phyloP scores from a whole-genome alignment of 2,888 invertebrate genomes.

The Papilio gigon region DNA sequence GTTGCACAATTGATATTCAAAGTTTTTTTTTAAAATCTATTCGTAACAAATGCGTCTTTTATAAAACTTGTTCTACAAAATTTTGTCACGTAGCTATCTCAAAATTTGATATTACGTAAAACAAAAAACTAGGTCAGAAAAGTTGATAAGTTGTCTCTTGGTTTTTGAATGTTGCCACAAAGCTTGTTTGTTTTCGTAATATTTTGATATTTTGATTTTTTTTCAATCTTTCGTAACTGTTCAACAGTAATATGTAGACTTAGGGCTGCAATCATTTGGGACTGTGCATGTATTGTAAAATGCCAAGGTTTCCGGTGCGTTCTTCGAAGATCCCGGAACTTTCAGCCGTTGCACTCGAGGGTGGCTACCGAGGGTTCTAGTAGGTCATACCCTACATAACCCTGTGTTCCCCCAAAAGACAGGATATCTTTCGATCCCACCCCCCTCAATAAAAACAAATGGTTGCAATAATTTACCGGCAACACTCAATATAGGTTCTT shows the following conservation, averaged over 20 bases:
- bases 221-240: not conserved
- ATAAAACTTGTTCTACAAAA: not conserved
- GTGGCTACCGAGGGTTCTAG: too few relatives aligned
- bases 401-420: too few relatives aligned
- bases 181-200: not conserved
- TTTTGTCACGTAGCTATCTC: slow-evolving; percentile 3
- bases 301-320: too few relatives aligned
- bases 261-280: not conserved
- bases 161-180: not conserved
- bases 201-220: not conserved
- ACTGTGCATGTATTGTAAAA: too few relatives aligned
- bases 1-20: not conserved
- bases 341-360: too few relatives aligned
- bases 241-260: not conserved
- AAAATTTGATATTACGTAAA: slow-evolving; percentile 20
- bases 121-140: not conserved
- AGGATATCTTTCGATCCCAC: too few relatives aligned
- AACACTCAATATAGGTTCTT: too few relatives aligned
- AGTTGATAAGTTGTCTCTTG: not conserved
- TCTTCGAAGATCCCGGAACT: too few relatives aligned
- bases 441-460: too few relatives aligned
- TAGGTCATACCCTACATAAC: too few relatives aligned
- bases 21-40: not conserved
- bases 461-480: too few relatives aligned
- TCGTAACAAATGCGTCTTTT: not conserved